Conservation (phyloP, 2,797 vertebrate genomes). For the Galago senegalensis region DNA sequence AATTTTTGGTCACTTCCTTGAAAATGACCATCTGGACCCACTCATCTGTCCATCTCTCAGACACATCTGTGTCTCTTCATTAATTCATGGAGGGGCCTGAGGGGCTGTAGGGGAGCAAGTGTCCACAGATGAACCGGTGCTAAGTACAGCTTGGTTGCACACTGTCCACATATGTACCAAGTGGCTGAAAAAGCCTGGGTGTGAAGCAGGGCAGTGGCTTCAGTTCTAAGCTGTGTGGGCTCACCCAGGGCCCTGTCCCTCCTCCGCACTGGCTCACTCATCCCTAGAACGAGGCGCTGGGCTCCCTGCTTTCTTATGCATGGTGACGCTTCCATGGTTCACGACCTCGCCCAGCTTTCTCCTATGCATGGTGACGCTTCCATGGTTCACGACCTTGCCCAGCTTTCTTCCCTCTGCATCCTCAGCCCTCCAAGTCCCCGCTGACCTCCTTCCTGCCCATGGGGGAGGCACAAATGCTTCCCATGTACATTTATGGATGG, state of each 20-base stretch:
- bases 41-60: background rate
- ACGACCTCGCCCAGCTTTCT: background rate
- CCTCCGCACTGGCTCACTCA: background rate
- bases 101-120: background rate
- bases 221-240: background rate
- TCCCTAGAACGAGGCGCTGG: background rate
- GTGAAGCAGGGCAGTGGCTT: background rate
- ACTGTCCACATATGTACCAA: background rate
- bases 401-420: background rate
- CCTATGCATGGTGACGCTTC: background rate
- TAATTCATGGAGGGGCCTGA: background rate
- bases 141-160: background rate
- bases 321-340: background rate
- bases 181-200: background rate
- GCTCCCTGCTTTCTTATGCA: background rate
- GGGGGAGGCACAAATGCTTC: background rate
- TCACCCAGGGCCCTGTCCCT: background rate
- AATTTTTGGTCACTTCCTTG: slow-evolving; percentile 19
- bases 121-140: background rate
- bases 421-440: background rate
- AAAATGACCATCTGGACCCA: background rate
- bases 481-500: slow-evolving; percentile 16
- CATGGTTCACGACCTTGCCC: background rate
- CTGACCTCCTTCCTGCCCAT: background rate
- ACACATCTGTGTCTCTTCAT: background rate